Evolutionary conservation across 2,797 vertebrate genomes (phyloP), one percentile per base, ranked within the genome.

Genomic region (Schizothorax lantsangensis): DNA sequence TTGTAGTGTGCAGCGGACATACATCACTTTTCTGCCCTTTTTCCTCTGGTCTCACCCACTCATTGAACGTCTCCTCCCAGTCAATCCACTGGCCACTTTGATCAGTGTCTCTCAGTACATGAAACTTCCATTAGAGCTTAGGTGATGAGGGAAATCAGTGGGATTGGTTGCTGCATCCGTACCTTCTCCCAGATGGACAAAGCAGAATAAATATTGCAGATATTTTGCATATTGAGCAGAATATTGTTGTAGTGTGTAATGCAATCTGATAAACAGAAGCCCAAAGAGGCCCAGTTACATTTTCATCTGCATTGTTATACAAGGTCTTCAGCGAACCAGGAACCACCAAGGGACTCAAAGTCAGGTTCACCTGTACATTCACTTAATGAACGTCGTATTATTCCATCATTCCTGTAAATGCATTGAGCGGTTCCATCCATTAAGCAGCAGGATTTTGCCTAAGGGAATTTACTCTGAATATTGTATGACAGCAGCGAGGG

Each of bases 121-220:
- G 89, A 92, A 87, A 94, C 91, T 93, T 95, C 94, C 94, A 94
- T 95, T 94, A 95, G 91, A 91, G 84, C 87, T 84, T 73, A 78
- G 91, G 87, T 80, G 72, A 87, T 78, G n/a, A 78, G 88, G 88
- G 87, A 91, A 89, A 93, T 87, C 88, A 26, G 66, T 83, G 75
- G 33, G 49, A 84, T 84, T 66, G 62, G 83, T 84, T 62, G 85
- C 83, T 40, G 59, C 68, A 40, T 79, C 69, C 43, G 21, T 43
- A 15, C 82, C 74, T 66, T 15, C 45, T 45, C 30, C 45, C 71
- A 81, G 49, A 88, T 23, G 66, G 40, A 88, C 30, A 77, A 38
- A 17, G 38, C 15, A 57, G 84, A 57, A 91, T 84, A 88, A 84
- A 83, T 91, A 86, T 87, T 85, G 54, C 66, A 88, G 47, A 57